Conservation (phyloP, 2,888 invertebrate species). For the Sisyra nigra region DNA sequence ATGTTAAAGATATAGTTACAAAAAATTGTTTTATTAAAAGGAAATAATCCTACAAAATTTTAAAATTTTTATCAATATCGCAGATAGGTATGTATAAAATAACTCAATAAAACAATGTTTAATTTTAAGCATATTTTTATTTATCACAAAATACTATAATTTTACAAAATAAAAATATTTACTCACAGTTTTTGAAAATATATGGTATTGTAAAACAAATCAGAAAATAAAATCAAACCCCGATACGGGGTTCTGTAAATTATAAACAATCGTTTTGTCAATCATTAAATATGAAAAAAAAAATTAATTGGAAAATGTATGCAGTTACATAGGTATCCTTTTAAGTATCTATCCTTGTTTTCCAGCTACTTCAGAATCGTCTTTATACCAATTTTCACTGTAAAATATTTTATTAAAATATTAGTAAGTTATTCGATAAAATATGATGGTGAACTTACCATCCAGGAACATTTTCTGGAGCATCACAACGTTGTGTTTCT, state of each 20-base stretch:
- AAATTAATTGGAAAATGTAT: slow-evolving; percentile 2
- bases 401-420: slow-evolving; percentile 19
- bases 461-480: slow-evolving; percentile 80
- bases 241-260: slow-evolving; percentile 1
- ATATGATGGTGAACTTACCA: slow-evolving; percentile 57
- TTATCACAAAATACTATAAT: slow-evolving; percentile 7
- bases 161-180: slow-evolving; percentile 5
- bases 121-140: slow-evolving; percentile 5
- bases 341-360: background rate
- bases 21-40: too few relatives aligned
- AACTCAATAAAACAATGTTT: too few relatives aligned
- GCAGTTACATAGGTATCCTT: background rate
- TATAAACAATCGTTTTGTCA: slow-evolving; percentile 1
- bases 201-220: slow-evolving; percentile 4
- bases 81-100: too few relatives aligned
- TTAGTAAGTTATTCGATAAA: slow-evolving; percentile 6
- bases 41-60: too few relatives aligned
- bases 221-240: background rate
- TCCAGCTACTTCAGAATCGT: slow-evolving; percentile 41
- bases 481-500: slow-evolving; percentile 66
- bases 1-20: too few relatives aligned
- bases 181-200: background rate
- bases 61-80: too few relatives aligned
- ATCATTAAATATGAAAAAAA: background rate
- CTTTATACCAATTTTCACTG: slow-evolving; percentile 84